Evolutionary conservation across 2,797 vertebrate genomes (phyloP), one percentile per base, ranked within the genome.

Genomic region (Chelon auratus): DNA sequence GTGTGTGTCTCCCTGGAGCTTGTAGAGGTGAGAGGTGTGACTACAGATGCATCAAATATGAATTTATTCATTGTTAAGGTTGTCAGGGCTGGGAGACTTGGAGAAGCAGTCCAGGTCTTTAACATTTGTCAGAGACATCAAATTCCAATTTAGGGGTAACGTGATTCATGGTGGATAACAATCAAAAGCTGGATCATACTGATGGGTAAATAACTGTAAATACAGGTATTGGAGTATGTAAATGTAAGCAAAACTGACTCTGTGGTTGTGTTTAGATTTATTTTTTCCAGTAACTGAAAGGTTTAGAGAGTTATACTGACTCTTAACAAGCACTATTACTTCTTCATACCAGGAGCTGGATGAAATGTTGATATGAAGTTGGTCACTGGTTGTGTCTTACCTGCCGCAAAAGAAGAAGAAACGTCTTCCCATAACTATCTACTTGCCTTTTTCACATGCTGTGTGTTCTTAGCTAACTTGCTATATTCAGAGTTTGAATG

Each of bases 51-150:
- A 75, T 78, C 53, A 50, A 45, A 80, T 56, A 66, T 78, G 20
- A 37, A 76, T 82, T 56, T 74, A 72, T 77, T 79, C 65, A 69
- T 70, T 65, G 62, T 68, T 68, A 51, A 54, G 58, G 43, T 50
- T 57, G 52, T 77, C 26, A n/a, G n/a, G 18, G 62, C 60, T 30
- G 0, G 50, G 64, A 45, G 67, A 70, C 63, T 22, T 55, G 39
- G 42, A 52, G 30, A 61, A 68, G 56, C 6, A 62, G 62, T 22
- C 30, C 26, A 36, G 40, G 55, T 66, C 30, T 15, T 36, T 36
- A 65, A 17, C 26, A 33, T 69, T 58, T 43, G 50, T 18, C 57
- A n/a, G 18, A 45, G 60, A 72, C 53, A 62, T 83, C 64, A 79
- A 60, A 61, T 47, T 78, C 48, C 39, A 43, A 9, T 70, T 83